phyloP scores from a whole-genome alignment of 1,140 invertebrate genomes.

The Pemphigus obesinymphae region DNA sequence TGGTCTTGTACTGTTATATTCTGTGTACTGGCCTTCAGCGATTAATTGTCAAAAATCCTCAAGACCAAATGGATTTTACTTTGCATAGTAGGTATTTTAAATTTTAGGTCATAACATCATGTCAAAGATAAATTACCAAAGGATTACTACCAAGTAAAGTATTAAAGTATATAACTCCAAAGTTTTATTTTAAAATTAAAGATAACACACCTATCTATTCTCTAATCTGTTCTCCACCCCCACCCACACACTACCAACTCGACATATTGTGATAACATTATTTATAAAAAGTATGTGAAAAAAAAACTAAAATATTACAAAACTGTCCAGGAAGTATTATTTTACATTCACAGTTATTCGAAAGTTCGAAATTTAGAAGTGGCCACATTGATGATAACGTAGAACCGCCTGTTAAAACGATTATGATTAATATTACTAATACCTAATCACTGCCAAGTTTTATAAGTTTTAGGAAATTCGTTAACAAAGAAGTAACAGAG shows the following conservation, averaged over 20 bases:
- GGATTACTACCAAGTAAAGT: not conserved
- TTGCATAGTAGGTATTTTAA: not conserved
- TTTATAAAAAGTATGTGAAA: not conserved
- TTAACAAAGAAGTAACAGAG: not conserved
- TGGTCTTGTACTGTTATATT: too few relatives aligned
- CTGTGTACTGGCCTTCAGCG: not conserved
- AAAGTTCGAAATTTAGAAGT: conserved; percentile 8
- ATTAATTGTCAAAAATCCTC: not conserved
- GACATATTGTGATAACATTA: not conserved
- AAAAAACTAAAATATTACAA: not conserved
- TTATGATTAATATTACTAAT: too few relatives aligned
- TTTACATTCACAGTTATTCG: not conserved
- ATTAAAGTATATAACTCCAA: not conserved
- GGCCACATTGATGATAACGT: conserved; percentile 8
- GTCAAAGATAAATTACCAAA: too few relatives aligned
- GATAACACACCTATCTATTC: conserved; percentile 9
- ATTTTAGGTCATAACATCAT: too few relatives aligned
- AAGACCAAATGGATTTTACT: not conserved
- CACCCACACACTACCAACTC: not conserved
- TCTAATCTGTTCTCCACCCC: not conserved
- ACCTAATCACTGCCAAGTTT: not conserved
- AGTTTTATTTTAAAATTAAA: not conserved
- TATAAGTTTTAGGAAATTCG: not conserved
- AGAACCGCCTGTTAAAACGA: not conserved
- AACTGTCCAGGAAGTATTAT: not conserved